These are phyloP conservation scores for Zosterops lateralis DNA, from an alignment of 2,113 vertebrate genomes.

Conservation along the genomic window DNA sequence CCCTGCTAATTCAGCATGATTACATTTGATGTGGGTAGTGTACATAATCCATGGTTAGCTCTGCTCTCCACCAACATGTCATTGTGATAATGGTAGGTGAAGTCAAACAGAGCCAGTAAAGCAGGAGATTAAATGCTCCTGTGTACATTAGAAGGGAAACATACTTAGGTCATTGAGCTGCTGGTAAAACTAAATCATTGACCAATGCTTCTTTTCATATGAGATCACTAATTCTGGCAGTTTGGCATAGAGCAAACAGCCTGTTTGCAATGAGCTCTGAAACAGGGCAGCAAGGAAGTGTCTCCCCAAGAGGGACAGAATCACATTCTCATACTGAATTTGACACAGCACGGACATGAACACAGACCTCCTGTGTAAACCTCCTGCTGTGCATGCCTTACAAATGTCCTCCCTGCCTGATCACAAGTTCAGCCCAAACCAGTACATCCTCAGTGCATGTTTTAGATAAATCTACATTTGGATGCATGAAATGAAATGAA, in stretches of 20 bases:
- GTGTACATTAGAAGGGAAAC: background rate
- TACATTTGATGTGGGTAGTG: background rate
- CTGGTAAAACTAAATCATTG: background rate
- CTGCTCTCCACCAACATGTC: background rate
- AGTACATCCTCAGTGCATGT: background rate
- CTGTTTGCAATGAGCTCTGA: background rate
- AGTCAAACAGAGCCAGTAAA: constrained; percentile 15
- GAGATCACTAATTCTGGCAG: constrained; percentile 1
- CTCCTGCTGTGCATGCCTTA: background rate
- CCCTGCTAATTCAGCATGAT: constrained; percentile 17
- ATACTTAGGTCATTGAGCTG: background rate
- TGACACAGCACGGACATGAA: background rate
- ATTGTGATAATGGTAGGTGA: constrained; percentile 41
- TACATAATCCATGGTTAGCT: background rate
- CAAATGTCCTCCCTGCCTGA: background rate
- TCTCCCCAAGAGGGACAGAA: background rate
- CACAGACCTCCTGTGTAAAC: background rate
- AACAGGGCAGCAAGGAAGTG: background rate
- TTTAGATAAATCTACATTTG: background rate
- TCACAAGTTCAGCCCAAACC: background rate
- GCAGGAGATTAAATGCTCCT: constrained; percentile 14
- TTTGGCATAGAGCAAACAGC: background rate
- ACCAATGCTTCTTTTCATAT: background rate
- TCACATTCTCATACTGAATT: background rate
- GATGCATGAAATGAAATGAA: background rate